A percentile compares a stretch with the other conserved stretches of the same genome.
These are phyloP conservation scores for Tapirus terrestris DNA, from an alignment of 2,113 vertebrate species.

Conservation along the genomic window DNA sequence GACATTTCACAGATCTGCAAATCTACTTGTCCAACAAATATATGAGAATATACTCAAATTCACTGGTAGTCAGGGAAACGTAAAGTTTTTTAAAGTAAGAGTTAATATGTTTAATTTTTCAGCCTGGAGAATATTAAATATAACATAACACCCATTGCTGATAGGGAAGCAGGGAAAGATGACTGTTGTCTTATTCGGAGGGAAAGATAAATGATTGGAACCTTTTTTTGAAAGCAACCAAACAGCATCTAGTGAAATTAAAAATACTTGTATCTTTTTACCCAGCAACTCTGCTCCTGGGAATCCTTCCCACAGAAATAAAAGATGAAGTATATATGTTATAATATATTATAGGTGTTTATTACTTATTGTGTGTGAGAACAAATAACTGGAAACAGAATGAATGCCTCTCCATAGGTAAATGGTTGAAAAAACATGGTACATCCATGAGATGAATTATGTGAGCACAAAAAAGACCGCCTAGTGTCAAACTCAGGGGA, in stretches of 20 bases:
- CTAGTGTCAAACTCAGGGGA: neutral
- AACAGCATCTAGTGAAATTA: slow-evolving; percentile 1
- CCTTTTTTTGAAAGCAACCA: neutral
- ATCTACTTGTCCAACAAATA: neutral
- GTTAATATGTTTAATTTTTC: slow-evolving; percentile 9
- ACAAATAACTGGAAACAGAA: slow-evolving; percentile 6
- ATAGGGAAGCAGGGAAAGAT: neutral
- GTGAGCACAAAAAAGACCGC: neutral
- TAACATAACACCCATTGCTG: neutral
- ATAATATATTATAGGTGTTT: neutral
- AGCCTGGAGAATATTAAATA: neutral
- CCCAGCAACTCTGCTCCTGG: neutral
- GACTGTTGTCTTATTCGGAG: neutral
- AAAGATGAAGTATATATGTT: neutral
- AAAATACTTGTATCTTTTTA: neutral
- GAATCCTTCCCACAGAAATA: neutral
- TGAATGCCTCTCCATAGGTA: neutral
- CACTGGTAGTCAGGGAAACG: neutral
- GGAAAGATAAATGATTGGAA: neutral
- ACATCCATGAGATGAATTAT: neutral
- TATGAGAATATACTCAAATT: neutral
- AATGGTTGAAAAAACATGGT: neutral
- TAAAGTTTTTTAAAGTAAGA: slow-evolving; percentile 29
- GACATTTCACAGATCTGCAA: neutral
- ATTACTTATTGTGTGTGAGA: neutral